Evolutionary conservation across 2,797 vertebrate species (phyloP).

Genomic region (Sylvia borin): DNA sequence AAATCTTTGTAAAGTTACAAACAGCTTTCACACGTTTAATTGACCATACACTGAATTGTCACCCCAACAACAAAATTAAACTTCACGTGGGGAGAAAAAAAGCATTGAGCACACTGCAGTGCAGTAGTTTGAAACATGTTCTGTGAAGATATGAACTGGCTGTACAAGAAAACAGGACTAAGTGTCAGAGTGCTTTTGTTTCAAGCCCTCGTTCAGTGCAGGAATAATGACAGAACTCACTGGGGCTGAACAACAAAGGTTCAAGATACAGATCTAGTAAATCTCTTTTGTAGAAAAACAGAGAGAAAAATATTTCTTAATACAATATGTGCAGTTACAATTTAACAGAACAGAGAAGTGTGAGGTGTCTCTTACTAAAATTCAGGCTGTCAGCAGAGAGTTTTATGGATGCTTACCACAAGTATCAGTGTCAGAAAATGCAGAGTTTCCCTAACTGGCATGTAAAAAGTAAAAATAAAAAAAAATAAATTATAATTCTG

Average conservation of each 20-base stretch:
- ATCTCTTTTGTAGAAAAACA: neutral
- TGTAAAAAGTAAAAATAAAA: neutral
- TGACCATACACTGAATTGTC: neutral
- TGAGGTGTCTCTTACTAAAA: neutral
- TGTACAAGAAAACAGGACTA: neutral
- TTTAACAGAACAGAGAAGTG: neutral
- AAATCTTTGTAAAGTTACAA: neutral
- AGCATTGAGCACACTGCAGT: neutral
- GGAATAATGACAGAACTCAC: neutral
- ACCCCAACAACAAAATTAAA: neutral
- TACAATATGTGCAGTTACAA: neutral
- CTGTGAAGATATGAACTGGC: neutral
- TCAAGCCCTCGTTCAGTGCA: neutral
- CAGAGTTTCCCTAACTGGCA: neutral
- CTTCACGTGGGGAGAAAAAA: accelerated
- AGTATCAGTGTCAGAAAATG: neutral
- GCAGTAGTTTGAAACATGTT: neutral
- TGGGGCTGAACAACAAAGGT: neutral
- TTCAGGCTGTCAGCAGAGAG: neutral
- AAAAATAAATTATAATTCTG: neutral
- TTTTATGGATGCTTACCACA: neutral
- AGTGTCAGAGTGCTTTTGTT: neutral
- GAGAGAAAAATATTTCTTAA: neutral
- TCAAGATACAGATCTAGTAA: neutral
- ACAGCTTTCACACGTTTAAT: neutral